Conservation (phyloP, 2,888 invertebrate genomes). For the Callimorpha dominula region DNA sequence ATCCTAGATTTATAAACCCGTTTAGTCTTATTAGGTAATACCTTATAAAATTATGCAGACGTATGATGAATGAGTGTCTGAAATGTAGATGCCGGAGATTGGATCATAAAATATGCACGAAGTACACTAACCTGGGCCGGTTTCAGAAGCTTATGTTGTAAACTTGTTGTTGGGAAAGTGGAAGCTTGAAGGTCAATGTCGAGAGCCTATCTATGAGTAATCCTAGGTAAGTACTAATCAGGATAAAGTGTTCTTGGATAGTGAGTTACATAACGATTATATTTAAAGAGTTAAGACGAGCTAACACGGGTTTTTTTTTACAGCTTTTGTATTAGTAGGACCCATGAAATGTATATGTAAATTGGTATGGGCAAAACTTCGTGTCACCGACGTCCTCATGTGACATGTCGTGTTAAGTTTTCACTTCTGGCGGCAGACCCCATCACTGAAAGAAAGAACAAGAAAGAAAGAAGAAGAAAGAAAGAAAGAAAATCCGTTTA, state of each 20-base stretch:
- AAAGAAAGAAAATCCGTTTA: too few species aligned
- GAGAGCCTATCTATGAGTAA: background rate
- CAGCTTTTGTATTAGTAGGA: too few species aligned
- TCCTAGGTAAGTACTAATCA: background rate
- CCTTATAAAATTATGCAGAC: background rate
- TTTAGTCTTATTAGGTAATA: background rate
- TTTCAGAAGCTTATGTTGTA: background rate
- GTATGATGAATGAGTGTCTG: conserved; percentile 10
- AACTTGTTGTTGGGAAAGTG: conserved; percentile 11
- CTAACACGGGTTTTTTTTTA: too few species aligned
- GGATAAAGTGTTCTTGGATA: too few species aligned
- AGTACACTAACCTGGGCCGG: conserved; percentile 3
- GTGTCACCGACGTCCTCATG: too few species aligned
- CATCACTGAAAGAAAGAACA: too few species aligned
- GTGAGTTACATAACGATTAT: background rate
- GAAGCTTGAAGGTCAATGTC: background rate
- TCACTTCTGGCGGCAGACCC: too few species aligned
- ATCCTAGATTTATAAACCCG: background rate
- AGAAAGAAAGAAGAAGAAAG: too few species aligned
- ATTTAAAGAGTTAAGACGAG: too few species aligned
- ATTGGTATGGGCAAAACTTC: too few species aligned
- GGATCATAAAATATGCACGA: conserved; percentile 20
- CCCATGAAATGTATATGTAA: too few species aligned
- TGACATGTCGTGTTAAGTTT: too few species aligned
- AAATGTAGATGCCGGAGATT: conserved; percentile 19